Base-by-base conservation (phyloP, 1,140 invertebrate genomes). In the Thaumatotibia leucotreta region DNA sequence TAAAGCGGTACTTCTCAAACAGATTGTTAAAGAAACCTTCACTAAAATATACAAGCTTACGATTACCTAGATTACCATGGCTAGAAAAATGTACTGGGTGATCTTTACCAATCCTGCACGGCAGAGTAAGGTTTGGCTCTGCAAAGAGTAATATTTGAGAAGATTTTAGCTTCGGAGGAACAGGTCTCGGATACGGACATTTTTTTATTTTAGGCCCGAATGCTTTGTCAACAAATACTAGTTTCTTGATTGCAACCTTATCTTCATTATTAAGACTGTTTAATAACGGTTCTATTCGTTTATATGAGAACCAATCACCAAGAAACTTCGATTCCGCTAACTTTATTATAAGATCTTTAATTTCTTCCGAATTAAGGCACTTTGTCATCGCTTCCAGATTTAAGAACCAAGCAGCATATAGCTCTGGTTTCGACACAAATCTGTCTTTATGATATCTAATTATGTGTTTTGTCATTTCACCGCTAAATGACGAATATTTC, bases 1-100 rank as follows among this genome's bases (percentile, higher is more conserved):
- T 61, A 39, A 85, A 84, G 1, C 85, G 74, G 65, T 82, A 88
- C 23, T 74, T 70, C 61, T 83, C 76, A 27, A 79, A 88, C 9
- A 64, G 14, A 10, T 20, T 39, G 24, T 64, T 39, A 4, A n/a
- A 39, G 2, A 39, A n/a, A n/a, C n/a, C n/a, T n/a, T n/a, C n/a
- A n/a, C n/a, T n/a, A n/a, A n/a, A n/a, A n/a, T n/a, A n/a, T n/a
- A n/a, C n/a, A n/a, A n/a, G n/a, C n/a, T n/a, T n/a, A n/a, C n/a
- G n/a, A n/a, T n/a, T n/a, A n/a, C n/a, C n/a, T n/a, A n/a, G n/a
- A n/a, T n/a, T n/a, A n/a, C n/a, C n/a, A n/a, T n/a, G n/a, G n/a
- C n/a, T n/a, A n/a, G n/a, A n/a, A n/a, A n/a, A n/a, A n/a, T n/a
- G n/a, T n/a, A n/a, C n/a, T n/a, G n/a, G n/a, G n/a, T n/a, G n/a